These are phyloP conservation scores for Drosophila hamatofila DNA, from an alignment of 2,888 invertebrate species.

Conservation along the genomic window DNA sequence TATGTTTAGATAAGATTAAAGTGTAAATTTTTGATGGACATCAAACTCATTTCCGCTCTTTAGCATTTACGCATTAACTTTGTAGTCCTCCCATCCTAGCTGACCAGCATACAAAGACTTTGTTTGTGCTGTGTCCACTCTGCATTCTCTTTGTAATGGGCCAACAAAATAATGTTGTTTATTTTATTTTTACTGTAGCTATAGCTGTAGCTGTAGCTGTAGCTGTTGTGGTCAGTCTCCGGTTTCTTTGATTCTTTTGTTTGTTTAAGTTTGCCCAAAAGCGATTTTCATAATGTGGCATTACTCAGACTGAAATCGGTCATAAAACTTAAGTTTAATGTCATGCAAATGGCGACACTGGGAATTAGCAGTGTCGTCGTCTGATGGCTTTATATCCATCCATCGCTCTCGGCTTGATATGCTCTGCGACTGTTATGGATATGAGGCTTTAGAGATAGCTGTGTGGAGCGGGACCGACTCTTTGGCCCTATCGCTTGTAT, in stretches of 20 bases:
- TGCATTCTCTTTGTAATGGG: constrained; percentile 20
- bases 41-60: neutral
- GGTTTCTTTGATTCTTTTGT: constrained; percentile 38
- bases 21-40: constrained; percentile 6
- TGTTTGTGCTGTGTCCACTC: constrained; percentile 19
- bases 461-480: constrained; percentile 8
- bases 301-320: constrained; percentile 60
- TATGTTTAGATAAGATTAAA: constrained; percentile 10
- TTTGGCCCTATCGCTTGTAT: neutral
- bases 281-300: constrained; percentile 56
- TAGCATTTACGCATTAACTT: neutral
- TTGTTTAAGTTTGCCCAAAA: constrained; percentile 37
- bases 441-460: constrained; percentile 22
- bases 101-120: neutral
- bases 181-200: neutral
- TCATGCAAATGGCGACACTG: constrained; percentile 73
- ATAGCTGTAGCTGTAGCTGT: neutral
- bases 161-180: constrained; percentile 18
- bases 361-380: constrained; percentile 65
- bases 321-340: constrained; percentile 74
- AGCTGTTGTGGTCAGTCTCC: constrained; percentile 22
- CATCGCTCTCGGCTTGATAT: constrained; percentile 32
- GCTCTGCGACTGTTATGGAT: constrained; percentile 35
- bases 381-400: constrained; percentile 69
- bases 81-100: constrained; percentile 11